Evolutionary conservation across 2,113 vertebrate genomes (phyloP).

Genomic region (Eudorcas thomsonii): DNA sequence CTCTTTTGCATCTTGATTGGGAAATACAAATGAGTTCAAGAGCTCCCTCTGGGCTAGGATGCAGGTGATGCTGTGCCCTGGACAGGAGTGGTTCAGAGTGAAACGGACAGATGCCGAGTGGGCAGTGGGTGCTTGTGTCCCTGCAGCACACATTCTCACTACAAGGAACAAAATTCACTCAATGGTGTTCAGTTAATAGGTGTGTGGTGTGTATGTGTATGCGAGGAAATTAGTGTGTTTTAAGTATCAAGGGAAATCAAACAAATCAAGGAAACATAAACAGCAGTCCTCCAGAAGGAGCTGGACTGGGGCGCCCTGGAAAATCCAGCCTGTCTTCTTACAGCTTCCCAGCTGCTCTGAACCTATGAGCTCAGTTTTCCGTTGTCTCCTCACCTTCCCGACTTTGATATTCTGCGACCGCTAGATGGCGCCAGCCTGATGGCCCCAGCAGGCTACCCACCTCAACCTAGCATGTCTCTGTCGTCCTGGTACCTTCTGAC

Average conservation of each 20-base stretch:
- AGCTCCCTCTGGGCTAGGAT: not conserved
- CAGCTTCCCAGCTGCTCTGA: not conserved
- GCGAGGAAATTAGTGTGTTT: not conserved
- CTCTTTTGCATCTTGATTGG: not conserved
- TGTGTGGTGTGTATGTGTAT: not conserved
- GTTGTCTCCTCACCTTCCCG: not conserved
- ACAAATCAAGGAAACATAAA: not conserved
- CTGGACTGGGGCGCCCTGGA: not conserved
- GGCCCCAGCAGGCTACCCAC: not conserved
- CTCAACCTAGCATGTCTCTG: not conserved
- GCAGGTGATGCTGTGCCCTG: not conserved
- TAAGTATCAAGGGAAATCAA: not conserved
- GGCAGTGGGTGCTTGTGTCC: accelerated
- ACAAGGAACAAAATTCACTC: not conserved
- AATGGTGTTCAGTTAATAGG: not conserved
- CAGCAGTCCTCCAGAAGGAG: not conserved
- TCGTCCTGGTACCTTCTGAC: not conserved
- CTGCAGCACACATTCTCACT: not conserved
- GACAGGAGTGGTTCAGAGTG: not conserved
- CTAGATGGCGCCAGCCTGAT: not conserved
- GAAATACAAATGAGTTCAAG: not conserved
- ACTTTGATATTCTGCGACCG: not conserved
- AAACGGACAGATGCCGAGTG: not conserved
- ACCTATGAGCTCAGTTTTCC: not conserved
- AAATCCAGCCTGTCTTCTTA: not conserved